Evolutionary conservation across 2,888 invertebrate species (phyloP).

Genomic region (Itoplectis maculator): DNA sequence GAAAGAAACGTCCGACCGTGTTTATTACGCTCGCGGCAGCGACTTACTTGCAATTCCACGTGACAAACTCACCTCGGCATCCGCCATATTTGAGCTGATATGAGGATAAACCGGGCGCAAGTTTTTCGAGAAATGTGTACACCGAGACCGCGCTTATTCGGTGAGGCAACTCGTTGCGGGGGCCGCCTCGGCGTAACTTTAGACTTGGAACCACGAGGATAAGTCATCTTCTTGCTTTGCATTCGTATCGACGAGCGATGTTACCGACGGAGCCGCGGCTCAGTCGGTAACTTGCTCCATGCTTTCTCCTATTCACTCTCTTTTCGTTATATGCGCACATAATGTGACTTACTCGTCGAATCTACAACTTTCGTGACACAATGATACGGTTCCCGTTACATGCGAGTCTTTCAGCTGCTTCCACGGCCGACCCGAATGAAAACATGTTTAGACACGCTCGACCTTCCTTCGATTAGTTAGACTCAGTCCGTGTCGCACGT

Average conservation of each 20-base stretch:
- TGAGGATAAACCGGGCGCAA: conserved; percentile 27
- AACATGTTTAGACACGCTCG: conserved; percentile 34
- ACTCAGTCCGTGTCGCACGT: neutral
- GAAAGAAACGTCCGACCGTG: conserved; percentile 58
- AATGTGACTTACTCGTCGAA: no score
- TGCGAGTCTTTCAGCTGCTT: neutral
- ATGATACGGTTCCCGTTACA: neutral
- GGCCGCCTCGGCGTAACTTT: neutral
- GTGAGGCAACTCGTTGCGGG: neutral
- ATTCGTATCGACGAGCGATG: neutral
- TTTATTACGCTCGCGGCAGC: conserved; percentile 62
- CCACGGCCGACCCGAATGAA: neutral
- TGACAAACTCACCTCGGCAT: conserved; percentile 88
- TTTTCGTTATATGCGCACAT: no score
- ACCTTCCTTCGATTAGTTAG: no score
- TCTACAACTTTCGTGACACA: neutral
- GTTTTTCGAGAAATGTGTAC: neutral
- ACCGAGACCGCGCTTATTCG: conserved; percentile 1
- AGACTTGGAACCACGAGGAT: neutral
- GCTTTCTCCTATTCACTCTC: no score
- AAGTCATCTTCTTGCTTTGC: neutral
- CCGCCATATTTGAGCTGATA: conserved; percentile 87
- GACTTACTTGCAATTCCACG: conserved; percentile 81
- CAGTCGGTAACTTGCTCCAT: neutral
- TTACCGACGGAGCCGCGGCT: neutral